Evolutionary conservation across 2,797 vertebrate genomes (phyloP).

Genomic region (Syncerus caffer): DNA sequence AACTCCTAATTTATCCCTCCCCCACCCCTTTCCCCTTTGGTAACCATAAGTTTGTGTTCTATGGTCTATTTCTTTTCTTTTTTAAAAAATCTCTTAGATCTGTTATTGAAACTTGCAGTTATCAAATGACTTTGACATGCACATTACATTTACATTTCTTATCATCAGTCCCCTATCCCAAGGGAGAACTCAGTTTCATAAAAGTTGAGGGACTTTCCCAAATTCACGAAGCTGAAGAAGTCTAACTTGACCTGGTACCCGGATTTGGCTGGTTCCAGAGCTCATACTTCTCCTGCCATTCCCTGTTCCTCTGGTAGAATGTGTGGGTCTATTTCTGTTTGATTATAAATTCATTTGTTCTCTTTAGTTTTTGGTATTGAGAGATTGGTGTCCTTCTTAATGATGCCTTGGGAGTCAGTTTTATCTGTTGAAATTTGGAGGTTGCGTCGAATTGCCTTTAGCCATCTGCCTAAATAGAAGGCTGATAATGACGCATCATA

Average conservation of each 20-base stretch:
- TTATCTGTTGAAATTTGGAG: not conserved
- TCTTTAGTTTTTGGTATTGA: not conserved
- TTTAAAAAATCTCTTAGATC: not conserved
- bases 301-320: not conserved
- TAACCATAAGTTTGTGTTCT: not conserved
- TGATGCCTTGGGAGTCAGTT: not conserved
- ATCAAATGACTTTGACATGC: not conserved
- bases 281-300: not conserved
- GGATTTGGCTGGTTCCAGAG: not conserved
- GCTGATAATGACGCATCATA: not conserved
- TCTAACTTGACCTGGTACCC: not conserved
- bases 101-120: not conserved
- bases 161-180: not conserved
- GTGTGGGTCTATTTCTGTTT: not conserved
- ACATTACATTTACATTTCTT: not conserved
- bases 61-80: not conserved
- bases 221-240: not conserved
- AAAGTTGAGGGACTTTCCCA: not conserved
- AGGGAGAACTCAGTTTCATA: not conserved
- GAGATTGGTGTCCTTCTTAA: not conserved
- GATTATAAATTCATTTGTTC: not conserved
- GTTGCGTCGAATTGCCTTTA: not conserved
- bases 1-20: not conserved
- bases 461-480: not conserved
- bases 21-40: not conserved